phyloP scores from a whole-genome alignment of 1,140 invertebrate genomes.

The Mizuhopecten yessoensis region DNA sequence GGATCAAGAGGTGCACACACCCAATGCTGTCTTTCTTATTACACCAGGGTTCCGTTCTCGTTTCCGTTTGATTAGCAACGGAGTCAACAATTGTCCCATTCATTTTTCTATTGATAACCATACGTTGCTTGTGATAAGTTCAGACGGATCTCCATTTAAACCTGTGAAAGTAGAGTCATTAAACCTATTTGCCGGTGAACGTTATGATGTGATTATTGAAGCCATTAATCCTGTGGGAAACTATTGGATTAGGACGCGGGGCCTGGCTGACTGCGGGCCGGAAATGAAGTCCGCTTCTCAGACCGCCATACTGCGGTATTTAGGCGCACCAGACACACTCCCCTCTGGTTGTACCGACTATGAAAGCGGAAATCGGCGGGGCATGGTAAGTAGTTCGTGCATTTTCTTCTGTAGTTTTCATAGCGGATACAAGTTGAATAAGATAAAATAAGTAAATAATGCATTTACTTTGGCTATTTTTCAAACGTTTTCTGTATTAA shows the following conservation, averaged over 20 bases:
- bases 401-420: too few relatives aligned
- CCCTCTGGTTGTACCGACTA: constrained; percentile 57
- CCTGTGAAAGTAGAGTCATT: constrained; percentile 85
- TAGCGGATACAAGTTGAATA: too few relatives aligned
- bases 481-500: too few relatives aligned
- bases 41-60: constrained; percentile 66
- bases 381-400: constrained; percentile 49
- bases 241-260: constrained; percentile 92
- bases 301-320: constrained; percentile 85
- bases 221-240: constrained; percentile 88
- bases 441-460: too few relatives aligned
- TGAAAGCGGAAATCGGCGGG: constrained; percentile 49
- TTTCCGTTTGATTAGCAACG: constrained; percentile 75
- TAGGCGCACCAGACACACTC: constrained; percentile 48
- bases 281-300: constrained; percentile 90
- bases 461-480: too few relatives aligned
- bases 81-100: constrained; percentile 68
- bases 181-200: constrained; percentile 64
- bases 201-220: constrained; percentile 93
- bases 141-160: constrained; percentile 91
- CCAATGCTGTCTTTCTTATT: constrained; percentile 67
- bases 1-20: constrained; percentile 57
- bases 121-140: constrained; percentile 86
- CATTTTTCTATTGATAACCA: constrained; percentile 88
- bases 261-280: constrained; percentile 91